Base-by-base conservation (phyloP, 2,888 invertebrate species). In the Pterobdella sp. region DNA sequence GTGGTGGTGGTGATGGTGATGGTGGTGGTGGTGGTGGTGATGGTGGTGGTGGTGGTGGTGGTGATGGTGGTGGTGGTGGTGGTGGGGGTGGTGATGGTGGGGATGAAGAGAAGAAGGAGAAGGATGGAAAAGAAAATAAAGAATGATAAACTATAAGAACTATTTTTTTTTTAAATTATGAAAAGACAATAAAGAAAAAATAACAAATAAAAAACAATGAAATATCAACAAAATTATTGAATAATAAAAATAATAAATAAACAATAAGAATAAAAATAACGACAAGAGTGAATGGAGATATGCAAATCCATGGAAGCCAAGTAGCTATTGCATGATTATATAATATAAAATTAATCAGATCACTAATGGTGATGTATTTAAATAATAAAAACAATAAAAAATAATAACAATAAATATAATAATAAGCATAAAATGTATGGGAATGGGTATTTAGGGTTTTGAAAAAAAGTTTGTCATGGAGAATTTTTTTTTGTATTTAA, bases 81-180 rank as follows among this genome's bases (percentile, higher is more conserved):
- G 52, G n/a, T 49, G 14, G n/a, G n/a, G 52, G n/a, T 63, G 52
- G 34, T 67, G 52, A 49, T 49, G 52, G n/a, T 18, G n/a, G n/a
- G 14, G 52, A 49, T 49, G 52, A 18, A 49, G n/a, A 18, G 52
- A 49, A 18, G 52, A 49, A 14, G 52, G n/a, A 18, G 52, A 18
- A 49, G n/a, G n/a, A 18, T 49, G n/a, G 14, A 18, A 18, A 14
- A 49, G n/a, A 18, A 18, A 49, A 18, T 49, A 49, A 22, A 49
- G 22, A 18, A 18, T 14, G 22, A 2, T 29, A 22, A 1, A 18
- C 22, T 14, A 49, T 49, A 22, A 49, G 52, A 49, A 49, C 52
- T 49, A 22, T 14, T 49, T 49, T 14, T 14, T 49, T 14, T 14
- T 14, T 14, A 49, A 49, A 10, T 60, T 60, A 29, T 60, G 60